Base-by-base conservation (phyloP, 2,888 invertebrate genomes). In the Malacosoma neustria region DNA sequence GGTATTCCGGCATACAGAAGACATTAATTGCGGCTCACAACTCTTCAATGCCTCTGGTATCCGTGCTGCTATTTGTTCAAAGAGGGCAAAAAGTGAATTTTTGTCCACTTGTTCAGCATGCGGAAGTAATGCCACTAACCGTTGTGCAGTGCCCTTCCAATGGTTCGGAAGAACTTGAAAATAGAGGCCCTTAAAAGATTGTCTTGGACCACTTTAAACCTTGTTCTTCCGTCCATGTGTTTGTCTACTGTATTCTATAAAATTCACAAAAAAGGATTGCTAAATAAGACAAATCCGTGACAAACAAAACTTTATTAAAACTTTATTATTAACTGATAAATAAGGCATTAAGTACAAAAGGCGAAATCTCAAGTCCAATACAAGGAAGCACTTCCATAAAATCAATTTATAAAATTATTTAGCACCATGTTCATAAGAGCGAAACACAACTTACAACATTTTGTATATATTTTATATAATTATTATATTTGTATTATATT, bases 31-130 rank as follows among this genome's bases (percentile, higher is more conserved):
- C 0, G 93, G 91, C 33, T 97, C 89, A 60, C 94, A 93, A 0
- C 92, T 90, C 73, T 93, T 93, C 49, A 97, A 73, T 3, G 95
- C 94, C 43, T 90, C 89, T 0, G 95, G 93, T 52, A 93, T 91
- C 48, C 93, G 89, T 54, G 91, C 92, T 0, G 95, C 95, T 42
- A 97, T 93, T 51, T 93, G 88, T 38, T 93, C 90, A 61, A 96
- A 93, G 33, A 97, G 86, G 49, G 93, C 91, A 35, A 98, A 89
- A 14, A 98, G 82, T 1, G 95, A 94, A 55, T 93, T 88, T 69
- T 94, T 93, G 74, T 97, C 97, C 47, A 93, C 91, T 41, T 91
- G 91, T 62, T 96, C 96, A 61, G 96, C 95, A 54, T 91, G 92
- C 1, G 93, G 92, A 36, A 97, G 76, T 9, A 96, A 87, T 0